Evolutionary conservation across 2,113 vertebrate species (phyloP), one percentile per base, ranked within the genome.

Genomic region (Sturnira hondurensis): DNA sequence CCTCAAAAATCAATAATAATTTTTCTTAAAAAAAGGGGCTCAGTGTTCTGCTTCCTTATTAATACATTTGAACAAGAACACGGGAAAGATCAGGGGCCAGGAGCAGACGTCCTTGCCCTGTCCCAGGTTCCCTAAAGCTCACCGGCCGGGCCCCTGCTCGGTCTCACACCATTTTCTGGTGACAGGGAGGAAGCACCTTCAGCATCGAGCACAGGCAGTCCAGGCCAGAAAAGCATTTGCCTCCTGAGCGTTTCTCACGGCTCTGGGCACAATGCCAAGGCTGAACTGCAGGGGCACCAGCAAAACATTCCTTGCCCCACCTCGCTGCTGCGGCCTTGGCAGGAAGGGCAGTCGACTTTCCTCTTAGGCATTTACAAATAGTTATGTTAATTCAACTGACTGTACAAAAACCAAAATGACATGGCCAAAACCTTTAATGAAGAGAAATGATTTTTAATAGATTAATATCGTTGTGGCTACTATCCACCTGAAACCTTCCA

Each of bases 391-490:
- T 83, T 65, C 52, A 36, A 17, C 0, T 45, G 61, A n/a, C 67
- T 9, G 38, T 41, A 56, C n/a, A 73, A 52, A 93, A 92, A 90
- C 91, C 67, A 52, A 80, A 71, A 36, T 41, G 58, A 82, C 4
- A 4, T 38, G 67, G 43, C 61, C 54, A 15, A 85, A 86, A 76
- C 19, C 50, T 67, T 67, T 19, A 65, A 89, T 43, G 65, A 81
- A 84, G 86, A 84, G 50, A 58, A 90, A 2, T 78, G 70, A 74
- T 84, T 80, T 24, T 70, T n/a, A 68, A 89, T 89, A 92, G 70
- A 92, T 50, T 45, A 87, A 86, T 68, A 93, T 50, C 58, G 38
- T 50, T 74, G 54, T 20, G 28, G 36, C 16, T 43, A 70, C 16
- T 7, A 45, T 5, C 24, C 26, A 67, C 6, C 45, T 43, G 74